Evolutionary conservation across 2,797 vertebrate species (phyloP).

Genomic region (Scomberomorus guttatus): DNA sequence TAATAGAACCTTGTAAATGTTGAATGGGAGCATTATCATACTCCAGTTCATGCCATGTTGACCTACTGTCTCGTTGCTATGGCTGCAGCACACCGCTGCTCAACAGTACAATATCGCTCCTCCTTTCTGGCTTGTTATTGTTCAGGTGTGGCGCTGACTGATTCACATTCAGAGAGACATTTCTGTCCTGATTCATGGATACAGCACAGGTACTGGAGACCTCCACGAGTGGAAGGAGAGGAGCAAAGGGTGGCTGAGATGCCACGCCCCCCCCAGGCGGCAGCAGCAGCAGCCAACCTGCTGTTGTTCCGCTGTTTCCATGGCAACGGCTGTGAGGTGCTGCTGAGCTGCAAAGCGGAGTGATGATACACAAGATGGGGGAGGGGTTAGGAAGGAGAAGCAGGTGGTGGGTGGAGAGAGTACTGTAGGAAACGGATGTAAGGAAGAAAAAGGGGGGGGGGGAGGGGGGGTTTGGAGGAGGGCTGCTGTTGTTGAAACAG

Average conservation of each 20-base stretch:
- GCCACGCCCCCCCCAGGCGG: constrained; percentile 77
- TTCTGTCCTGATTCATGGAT: constrained; percentile 44
- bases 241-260: constrained; percentile 65
- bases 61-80: neutral
- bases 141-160: constrained; percentile 12
- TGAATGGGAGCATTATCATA: constrained; percentile 6
- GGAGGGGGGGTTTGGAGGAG: constrained; percentile 35
- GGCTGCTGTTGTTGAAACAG: constrained; percentile 46
- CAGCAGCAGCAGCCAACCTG: constrained; percentile 81
- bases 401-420: constrained; percentile 66
- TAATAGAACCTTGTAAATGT: neutral
- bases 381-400: constrained; percentile 66
- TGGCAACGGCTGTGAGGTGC: constrained; percentile 88
- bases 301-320: constrained; percentile 92
- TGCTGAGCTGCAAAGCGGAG: constrained; percentile 66
- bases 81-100: constrained; percentile 2
- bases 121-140: constrained; percentile 17
- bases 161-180: constrained; percentile 35
- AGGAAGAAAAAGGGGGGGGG: constrained; percentile 24
- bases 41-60: neutral
- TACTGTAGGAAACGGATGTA: constrained; percentile 59
- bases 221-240: constrained; percentile 33
- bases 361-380: constrained; percentile 68
- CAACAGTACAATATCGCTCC: neutral
- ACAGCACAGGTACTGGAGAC: constrained; percentile 49